Evolutionary conservation across 2,113 vertebrate species (phyloP).

Genomic region (Tachysurus fulvidraco): DNA sequence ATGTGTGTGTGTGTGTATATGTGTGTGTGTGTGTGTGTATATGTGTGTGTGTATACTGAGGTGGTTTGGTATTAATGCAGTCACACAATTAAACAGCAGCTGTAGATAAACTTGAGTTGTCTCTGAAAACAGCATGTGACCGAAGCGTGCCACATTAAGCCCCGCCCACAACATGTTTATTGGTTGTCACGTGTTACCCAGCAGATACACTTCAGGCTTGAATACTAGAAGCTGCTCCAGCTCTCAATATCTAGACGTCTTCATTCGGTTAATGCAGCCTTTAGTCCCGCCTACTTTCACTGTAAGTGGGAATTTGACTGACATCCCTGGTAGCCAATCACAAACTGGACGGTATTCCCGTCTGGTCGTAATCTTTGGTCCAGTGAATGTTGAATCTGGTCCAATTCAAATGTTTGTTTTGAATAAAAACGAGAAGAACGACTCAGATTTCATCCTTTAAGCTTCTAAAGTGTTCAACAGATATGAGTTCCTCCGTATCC

Average conservation of each 20-base stretch:
- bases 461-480: background rate
- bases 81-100: background rate
- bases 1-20: background rate
- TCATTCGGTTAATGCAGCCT: background rate
- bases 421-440: background rate
- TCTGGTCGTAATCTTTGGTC: background rate
- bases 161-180: background rate
- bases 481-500: background rate
- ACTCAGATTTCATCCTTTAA: background rate
- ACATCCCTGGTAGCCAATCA: background rate
- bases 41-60: background rate
- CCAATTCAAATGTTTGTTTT: background rate
- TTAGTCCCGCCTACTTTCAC: background rate
- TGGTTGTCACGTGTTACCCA: background rate
- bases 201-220: background rate
- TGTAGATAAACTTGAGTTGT: background rate
- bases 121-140: background rate
- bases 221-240: background rate
- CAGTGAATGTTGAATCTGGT: background rate
- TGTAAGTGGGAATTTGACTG: background rate
- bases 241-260: background rate
- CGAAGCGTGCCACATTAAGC: background rate
- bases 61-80: background rate
- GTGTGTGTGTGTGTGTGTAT: background rate
- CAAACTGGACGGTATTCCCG: background rate